Percentiles rank a stretch among this genome's conserved stretches.
Conservation (phyloP, 2,888 invertebrate genomes). For the Pristionchus arcanus region DNA sequence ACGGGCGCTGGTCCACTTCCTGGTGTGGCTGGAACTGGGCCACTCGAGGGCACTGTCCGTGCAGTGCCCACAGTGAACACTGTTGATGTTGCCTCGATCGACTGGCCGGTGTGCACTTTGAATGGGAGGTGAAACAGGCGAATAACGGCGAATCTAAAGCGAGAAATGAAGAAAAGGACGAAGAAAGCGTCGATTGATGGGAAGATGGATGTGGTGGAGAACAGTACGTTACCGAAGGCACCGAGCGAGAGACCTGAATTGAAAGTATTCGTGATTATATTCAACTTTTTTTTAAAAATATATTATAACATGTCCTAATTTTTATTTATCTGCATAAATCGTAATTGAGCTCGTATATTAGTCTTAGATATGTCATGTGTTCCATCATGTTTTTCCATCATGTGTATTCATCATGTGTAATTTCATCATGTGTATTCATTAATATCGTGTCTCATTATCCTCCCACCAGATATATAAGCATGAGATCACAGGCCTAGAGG, state of each 20-base stretch:
- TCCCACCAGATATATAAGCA: too few relatives aligned
- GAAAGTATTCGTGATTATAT: too few relatives aligned
- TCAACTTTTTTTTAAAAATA: too few relatives aligned
- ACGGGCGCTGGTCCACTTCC: too few relatives aligned
- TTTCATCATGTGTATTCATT: neutral
- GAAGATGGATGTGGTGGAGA: neutral
- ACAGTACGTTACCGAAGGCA: neutral
- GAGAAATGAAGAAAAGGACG: slow-evolving; percentile 81
- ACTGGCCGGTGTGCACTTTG: slow-evolving; percentile 82
- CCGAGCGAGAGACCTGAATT: neutral
- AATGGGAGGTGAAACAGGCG: slow-evolving; percentile 90
- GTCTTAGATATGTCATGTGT: neutral
- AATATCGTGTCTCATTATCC: neutral
- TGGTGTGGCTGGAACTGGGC: neutral
- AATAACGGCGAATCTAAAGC: slow-evolving; percentile 89
- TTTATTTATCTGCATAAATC: too few relatives aligned
- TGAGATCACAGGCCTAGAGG: too few relatives aligned
- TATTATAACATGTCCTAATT: too few relatives aligned
- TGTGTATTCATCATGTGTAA: too few relatives aligned
- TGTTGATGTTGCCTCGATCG: neutral
- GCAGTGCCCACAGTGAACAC: neutral
- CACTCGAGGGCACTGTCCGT: neutral
- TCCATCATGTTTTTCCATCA: too few relatives aligned
- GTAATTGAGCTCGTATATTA: neutral
- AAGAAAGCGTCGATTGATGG: neutral